A percentile compares a stretch with the other conserved stretches of the same genome.
Conservation (phyloP, 2,888 invertebrate species). For the Rhagium mordax region DNA sequence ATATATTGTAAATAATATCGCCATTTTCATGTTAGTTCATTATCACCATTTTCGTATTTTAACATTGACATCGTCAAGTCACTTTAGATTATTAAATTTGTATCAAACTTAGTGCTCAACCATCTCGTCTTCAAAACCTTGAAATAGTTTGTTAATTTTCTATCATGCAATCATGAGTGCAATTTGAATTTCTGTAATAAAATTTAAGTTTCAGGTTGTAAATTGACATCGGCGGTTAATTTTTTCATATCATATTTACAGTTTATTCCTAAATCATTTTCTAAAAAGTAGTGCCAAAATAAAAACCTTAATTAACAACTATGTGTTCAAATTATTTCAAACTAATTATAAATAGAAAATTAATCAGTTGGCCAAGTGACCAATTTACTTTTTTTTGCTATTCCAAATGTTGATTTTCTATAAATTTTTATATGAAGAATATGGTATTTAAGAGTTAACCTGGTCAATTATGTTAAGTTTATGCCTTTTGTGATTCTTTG, state of each 20-base stretch:
- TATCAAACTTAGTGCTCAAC: constrained; percentile 13
- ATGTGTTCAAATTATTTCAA: neutral
- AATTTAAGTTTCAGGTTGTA: constrained; percentile 10
- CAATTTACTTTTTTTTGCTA: too few relatives aligned
- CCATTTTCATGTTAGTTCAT: constrained; percentile 37
- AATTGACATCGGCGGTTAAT: constrained; percentile 23
- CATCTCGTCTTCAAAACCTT: constrained; percentile 3
- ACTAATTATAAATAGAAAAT: neutral
- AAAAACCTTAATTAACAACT: neutral
- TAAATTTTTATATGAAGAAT: neutral
- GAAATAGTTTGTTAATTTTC: neutral
- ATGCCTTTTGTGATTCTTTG: constrained; percentile 17
- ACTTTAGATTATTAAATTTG: constrained; percentile 3
- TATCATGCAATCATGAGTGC: constrained; percentile 10
- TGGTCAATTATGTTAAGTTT: constrained; percentile 1
- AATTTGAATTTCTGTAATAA: neutral
- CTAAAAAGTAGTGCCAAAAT: constrained; percentile 26
- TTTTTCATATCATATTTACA: constrained; percentile 24
- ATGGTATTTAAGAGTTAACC: constrained; percentile 27
- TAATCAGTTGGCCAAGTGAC: too few relatives aligned
- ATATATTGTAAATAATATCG: constrained; percentile 47
- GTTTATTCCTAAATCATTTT: neutral
- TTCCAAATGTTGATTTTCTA: constrained; percentile 1
- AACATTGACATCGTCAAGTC: constrained; percentile 15
- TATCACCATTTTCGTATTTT: constrained; percentile 12